phyloP scores from a whole-genome alignment of 2,888 invertebrate genomes.

The Leptogaster cylindrica region DNA sequence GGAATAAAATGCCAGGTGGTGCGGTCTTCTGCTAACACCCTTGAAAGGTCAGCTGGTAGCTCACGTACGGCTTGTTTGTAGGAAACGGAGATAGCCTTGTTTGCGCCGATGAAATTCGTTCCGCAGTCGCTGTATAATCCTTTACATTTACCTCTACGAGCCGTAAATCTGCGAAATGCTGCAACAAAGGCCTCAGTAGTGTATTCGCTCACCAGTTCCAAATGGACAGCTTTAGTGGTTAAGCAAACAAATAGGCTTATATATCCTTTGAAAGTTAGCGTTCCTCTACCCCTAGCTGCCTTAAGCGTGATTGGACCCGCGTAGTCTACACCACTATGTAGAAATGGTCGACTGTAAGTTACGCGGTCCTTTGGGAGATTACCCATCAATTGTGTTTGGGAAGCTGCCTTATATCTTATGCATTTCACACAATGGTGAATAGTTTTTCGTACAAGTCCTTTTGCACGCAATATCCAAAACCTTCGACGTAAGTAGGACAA shows the following conservation, averaged over 20 bases:
- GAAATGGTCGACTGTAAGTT: constrained; percentile 39
- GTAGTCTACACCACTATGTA: constrained; percentile 46
- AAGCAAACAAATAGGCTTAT: too few relatives aligned
- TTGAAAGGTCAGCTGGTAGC: constrained; percentile 3
- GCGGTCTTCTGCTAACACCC: constrained; percentile 41
- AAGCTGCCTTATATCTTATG: background rate
- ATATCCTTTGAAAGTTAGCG: too few relatives aligned
- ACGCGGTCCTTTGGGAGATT: constrained; percentile 48
- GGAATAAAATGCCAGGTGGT: constrained; percentile 53
- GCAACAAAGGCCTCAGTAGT: constrained; percentile 27
- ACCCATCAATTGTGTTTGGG: constrained; percentile 24
- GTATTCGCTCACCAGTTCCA: too few relatives aligned
- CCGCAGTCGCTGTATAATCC: constrained; percentile 12
- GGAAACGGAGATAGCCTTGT: background rate
- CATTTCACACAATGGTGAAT: background rate
- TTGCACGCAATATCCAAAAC: background rate
- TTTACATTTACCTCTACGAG: constrained; percentile 3
- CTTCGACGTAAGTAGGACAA: background rate
- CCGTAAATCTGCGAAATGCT: constrained; percentile 7
- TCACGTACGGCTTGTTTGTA: background rate
- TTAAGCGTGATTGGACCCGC: constrained; percentile 45
- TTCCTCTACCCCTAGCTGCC: constrained; percentile 10
- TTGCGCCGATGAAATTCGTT: constrained; percentile 14
- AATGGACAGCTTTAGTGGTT: too few relatives aligned
- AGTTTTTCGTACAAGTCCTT: background rate